Percentiles rank a stretch among this genome's conserved stretches.
Evolutionary conservation across 2,888 invertebrate species (phyloP).

Genomic region (Chrysomela aeneicollis): DNA sequence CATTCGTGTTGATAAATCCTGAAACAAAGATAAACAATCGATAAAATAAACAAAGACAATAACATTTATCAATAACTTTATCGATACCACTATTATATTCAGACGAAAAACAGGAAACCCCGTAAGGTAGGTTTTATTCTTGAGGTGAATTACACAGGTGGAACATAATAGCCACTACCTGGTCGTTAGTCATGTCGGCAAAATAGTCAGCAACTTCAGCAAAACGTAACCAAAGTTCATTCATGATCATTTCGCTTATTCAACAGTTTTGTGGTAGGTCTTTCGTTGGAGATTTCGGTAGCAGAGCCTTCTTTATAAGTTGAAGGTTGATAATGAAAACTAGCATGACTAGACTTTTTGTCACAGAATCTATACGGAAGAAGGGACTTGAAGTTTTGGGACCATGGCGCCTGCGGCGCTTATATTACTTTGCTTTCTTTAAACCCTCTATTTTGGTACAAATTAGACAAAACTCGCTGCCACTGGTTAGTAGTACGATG

Average conservation of each 20-base stretch:
- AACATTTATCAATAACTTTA: neutral
- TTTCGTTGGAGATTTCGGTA: too few species aligned
- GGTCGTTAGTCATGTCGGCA: neutral
- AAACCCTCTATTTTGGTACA: too few species aligned
- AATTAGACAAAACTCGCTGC: too few species aligned
- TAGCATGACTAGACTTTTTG: too few species aligned
- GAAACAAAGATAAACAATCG: constrained; percentile 14
- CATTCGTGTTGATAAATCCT: constrained; percentile 23
- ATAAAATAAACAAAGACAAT: neutral
- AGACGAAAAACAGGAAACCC: neutral
- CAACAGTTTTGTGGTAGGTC: neutral
- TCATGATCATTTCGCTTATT: neutral
- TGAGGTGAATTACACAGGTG: neutral
- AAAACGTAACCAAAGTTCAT: neutral
- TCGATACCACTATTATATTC: neutral
- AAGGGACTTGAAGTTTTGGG: too few species aligned
- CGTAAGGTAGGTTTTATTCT: neutral
- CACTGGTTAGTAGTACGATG: too few species aligned
- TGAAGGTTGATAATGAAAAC: too few species aligned
- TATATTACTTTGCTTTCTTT: too few species aligned
- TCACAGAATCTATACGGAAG: too few species aligned
- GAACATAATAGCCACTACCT: neutral
- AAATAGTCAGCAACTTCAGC: neutral
- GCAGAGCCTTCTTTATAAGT: too few species aligned
- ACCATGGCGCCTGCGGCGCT: too few species aligned